A percentile compares a stretch with the other conserved stretches of the same genome.
Evolutionary conservation across 2,888 invertebrate genomes (phyloP).

Genomic region (Eupithecia centaureata): DNA sequence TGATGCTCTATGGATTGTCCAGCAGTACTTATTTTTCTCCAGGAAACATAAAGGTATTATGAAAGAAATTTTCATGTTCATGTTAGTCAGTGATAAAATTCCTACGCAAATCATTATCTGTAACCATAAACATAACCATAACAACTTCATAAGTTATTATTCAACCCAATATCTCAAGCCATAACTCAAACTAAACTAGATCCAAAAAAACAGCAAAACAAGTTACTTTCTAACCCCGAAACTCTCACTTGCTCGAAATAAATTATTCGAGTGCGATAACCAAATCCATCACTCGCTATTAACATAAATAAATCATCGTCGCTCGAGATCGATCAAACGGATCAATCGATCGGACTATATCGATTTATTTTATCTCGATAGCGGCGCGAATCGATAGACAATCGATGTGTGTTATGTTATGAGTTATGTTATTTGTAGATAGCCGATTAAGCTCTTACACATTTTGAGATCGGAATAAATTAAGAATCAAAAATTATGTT

Average conservation of each 20-base stretch:
- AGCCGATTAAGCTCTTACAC: neutral
- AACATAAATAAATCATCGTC: conserved; percentile 73
- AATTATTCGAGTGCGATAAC: conserved; percentile 45
- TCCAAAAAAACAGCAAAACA: conserved; percentile 7
- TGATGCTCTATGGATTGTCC: too few relatives aligned
- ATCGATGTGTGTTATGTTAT: conserved; percentile 49
- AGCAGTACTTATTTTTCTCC: too few relatives aligned
- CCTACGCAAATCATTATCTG: neutral
- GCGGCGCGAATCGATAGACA: conserved; percentile 67
- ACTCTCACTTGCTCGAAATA: conserved; percentile 33
- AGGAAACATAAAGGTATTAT: too few relatives aligned
- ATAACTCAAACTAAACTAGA: conserved; percentile 4
- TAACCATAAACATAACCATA: neutral
- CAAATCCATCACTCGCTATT: conserved; percentile 59
- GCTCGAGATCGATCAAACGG: conserved; percentile 74
- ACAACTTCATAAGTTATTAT: neutral
- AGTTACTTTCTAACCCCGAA: conserved; percentile 30
- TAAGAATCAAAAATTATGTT: too few relatives aligned
- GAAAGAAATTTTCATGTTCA: too few relatives aligned
- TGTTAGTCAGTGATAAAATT: neutral
- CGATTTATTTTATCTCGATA: conserved; percentile 75
- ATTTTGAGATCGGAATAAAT: too few relatives aligned
- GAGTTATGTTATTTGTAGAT: conserved; percentile 48
- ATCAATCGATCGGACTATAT: conserved; percentile 70
- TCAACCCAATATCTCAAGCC: neutral